These are phyloP conservation scores for Ceyx cyanopectus DNA, from an alignment of 2,113 vertebrate species.

Conservation along the genomic window DNA sequence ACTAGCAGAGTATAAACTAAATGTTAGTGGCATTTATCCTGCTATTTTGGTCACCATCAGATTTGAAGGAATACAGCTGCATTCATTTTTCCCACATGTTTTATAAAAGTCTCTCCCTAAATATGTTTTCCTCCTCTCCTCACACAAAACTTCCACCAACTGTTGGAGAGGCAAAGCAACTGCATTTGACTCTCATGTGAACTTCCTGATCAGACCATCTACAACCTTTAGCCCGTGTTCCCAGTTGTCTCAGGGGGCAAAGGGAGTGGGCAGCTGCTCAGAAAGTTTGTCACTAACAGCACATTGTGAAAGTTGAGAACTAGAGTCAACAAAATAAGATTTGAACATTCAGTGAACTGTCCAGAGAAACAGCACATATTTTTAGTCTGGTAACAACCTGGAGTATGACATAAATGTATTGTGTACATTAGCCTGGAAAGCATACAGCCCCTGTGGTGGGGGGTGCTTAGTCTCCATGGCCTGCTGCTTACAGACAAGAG, in stretches of 20 bases:
- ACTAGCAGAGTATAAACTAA: neutral
- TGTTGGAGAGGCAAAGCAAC: neutral
- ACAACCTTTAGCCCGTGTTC: slow-evolving; percentile 44
- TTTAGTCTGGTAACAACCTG: neutral
- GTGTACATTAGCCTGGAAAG: neutral
- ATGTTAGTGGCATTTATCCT: neutral
- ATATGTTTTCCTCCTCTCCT: neutral
- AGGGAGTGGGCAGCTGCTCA: slow-evolving; percentile 22
- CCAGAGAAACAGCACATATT: neutral
- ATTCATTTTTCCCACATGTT: neutral
- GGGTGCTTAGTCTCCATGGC: neutral
- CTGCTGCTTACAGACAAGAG: slow-evolving; percentile 1
- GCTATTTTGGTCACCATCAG: neutral
- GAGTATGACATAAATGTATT: neutral
- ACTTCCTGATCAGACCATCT: slow-evolving; percentile 36
- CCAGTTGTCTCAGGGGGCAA: slow-evolving; percentile 30
- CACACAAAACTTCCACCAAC: neutral
- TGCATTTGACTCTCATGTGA: slow-evolving; percentile 13
- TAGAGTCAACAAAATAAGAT: neutral
- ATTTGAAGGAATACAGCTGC: slow-evolving; percentile 53
- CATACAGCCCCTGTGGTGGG: neutral
- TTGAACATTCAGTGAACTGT: slow-evolving; percentile 4
- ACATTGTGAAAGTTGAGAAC: slow-evolving; percentile 19
- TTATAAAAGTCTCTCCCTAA: neutral
- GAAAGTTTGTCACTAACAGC: neutral